Percentiles rank a stretch among this genome's conserved stretches.
phyloP scores from a whole-genome alignment of 2,113 vertebrate genomes.

The Rhabdornis inornatus region DNA sequence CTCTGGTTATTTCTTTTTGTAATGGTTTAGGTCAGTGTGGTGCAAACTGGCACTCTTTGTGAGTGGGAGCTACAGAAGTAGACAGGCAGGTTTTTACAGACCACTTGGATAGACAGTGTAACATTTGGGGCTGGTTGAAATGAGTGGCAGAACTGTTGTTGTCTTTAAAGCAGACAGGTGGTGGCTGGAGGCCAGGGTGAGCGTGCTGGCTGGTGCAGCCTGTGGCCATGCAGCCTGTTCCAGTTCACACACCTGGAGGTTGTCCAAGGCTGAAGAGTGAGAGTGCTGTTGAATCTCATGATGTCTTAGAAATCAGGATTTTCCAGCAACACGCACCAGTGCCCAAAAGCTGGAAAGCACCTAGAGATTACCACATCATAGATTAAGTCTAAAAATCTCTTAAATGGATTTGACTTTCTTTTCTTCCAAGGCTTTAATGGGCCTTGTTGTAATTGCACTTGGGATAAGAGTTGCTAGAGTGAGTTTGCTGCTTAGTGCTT shows the following conservation, averaged over 20 bases:
- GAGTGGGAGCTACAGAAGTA: neutral
- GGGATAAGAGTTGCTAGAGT: neutral
- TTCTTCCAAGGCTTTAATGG: neutral
- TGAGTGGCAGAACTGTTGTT: neutral
- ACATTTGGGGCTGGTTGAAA: neutral
- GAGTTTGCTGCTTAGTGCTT: neutral
- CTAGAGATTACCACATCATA: neutral
- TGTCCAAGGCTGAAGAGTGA: neutral
- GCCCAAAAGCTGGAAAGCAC: neutral
- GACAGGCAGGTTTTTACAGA: neutral
- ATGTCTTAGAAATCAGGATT: neutral
- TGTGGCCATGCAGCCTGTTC: neutral
- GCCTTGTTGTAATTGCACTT: neutral
- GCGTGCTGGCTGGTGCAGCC: fast-evolving
- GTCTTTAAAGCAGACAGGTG: neutral
- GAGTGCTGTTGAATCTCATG: neutral
- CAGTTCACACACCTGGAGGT: neutral
- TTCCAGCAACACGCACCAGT: neutral
- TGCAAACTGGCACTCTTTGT: neutral
- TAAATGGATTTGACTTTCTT: neutral
- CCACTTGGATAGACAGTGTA: neutral
- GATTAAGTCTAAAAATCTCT: neutral
- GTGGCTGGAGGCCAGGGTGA: neutral
- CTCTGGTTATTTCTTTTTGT: neutral
- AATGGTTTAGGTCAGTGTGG: neutral